Conservation (phyloP, 2,888 invertebrate genomes). For the Geophilus truncorum region DNA sequence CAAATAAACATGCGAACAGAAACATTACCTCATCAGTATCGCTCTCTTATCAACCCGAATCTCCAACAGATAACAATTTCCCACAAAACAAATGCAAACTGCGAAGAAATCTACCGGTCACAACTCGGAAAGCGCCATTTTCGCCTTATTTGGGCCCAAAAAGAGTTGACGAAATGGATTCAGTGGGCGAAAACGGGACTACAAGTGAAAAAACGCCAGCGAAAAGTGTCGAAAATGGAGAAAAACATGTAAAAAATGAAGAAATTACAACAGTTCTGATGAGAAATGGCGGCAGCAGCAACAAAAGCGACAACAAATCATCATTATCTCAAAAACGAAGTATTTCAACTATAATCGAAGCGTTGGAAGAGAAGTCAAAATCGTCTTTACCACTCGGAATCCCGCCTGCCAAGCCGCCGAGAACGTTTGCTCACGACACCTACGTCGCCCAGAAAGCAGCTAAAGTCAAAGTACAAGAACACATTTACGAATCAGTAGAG, state of each 20-base stretch:
- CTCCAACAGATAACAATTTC: neutral
- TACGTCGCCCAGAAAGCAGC: neutral
- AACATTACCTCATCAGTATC: neutral
- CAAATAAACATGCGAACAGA: too few species aligned
- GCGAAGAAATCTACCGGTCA: neutral
- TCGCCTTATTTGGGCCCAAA: neutral
- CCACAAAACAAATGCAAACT: neutral
- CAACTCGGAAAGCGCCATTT: neutral
- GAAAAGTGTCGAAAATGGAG: neutral
- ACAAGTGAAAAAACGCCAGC: neutral
- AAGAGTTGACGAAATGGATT: neutral
- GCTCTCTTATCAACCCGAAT: neutral
- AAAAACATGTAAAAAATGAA: neutral
- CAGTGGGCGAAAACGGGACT: neutral
- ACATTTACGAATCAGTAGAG: neutral
- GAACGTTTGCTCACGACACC: conserved; percentile 55
- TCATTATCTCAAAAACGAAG: neutral
- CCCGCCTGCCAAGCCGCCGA: conserved; percentile 70
- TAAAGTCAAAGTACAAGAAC: neutral
- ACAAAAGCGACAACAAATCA: too few species aligned
- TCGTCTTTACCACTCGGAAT: conserved; percentile 65
- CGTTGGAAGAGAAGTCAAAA: conserved; percentile 44
- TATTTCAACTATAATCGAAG: neutral
- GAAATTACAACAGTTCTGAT: too few species aligned
- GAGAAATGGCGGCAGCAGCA: too few species aligned